Conservation (phyloP, 2,888 invertebrate genomes). For the Heteropelma amictum region DNA sequence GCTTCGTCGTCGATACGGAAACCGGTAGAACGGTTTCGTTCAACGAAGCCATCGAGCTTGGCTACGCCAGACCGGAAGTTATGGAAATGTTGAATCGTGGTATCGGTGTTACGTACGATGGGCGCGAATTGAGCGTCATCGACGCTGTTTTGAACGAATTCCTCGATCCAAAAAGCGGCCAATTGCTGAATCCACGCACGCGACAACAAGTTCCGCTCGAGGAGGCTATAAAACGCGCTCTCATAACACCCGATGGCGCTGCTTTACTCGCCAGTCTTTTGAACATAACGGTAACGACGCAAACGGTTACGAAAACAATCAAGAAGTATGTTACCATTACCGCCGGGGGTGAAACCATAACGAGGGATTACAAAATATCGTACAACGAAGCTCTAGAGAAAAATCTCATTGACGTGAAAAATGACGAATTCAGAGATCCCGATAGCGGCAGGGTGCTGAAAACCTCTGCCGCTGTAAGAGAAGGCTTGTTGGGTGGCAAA, state of each 20-base stretch:
- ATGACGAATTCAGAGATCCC: slow-evolving; percentile 88
- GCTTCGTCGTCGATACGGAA: slow-evolving; percentile 85
- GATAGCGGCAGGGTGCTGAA: slow-evolving; percentile 86
- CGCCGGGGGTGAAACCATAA: slow-evolving; percentile 80
- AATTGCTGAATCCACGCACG: slow-evolving; percentile 87
- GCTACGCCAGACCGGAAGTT: slow-evolving; percentile 90
- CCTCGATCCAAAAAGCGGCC: slow-evolving; percentile 93
- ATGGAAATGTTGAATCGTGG: slow-evolving; percentile 90
- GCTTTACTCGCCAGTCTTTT: slow-evolving; percentile 90
- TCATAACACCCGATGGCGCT: slow-evolving; percentile 93
- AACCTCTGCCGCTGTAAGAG: slow-evolving; percentile 87
- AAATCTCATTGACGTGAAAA: slow-evolving; percentile 89
- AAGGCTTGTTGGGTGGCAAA: slow-evolving; percentile 80
- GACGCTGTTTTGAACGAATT: slow-evolving; percentile 92
- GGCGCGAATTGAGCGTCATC: slow-evolving; percentile 88
- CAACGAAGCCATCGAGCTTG: slow-evolving; percentile 88
- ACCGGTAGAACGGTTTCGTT: slow-evolving; percentile 87
- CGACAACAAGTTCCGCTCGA: slow-evolving; percentile 88
- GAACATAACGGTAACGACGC: slow-evolving; percentile 92
- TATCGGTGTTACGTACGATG: slow-evolving; percentile 89
- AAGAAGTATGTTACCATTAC: slow-evolving; percentile 89
- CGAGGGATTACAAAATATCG: slow-evolving; percentile 82
- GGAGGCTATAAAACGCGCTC: slow-evolving; percentile 90
- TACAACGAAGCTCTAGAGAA: slow-evolving; percentile 88
- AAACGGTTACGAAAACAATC: slow-evolving; percentile 91